phyloP scores from a whole-genome alignment of 2,113 vertebrate genomes.

The Stegostoma tigrinum region DNA sequence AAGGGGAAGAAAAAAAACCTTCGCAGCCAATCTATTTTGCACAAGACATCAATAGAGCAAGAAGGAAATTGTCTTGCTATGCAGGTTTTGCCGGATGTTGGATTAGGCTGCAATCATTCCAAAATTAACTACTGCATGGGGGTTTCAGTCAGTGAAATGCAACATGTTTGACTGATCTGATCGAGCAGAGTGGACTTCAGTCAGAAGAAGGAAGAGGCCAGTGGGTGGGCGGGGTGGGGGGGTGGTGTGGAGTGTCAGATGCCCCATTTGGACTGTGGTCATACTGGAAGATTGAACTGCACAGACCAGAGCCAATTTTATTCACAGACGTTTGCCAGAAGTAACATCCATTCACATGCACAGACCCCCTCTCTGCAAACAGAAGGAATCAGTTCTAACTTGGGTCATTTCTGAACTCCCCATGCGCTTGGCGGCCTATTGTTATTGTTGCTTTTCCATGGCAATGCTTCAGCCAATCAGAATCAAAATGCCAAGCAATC shows the following conservation, averaged over 20 bases:
- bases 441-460: background rate
- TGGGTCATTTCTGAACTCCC: background rate
- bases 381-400: background rate
- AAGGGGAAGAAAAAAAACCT: background rate
- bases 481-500: no score
- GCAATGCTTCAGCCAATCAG: no score
- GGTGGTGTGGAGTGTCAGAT: no score
- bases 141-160: background rate
- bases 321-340: background rate
- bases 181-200: background rate
- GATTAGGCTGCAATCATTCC: background rate
- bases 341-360: no score
- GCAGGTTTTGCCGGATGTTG: background rate
- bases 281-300: background rate
- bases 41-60: background rate
- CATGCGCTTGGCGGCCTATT: background rate
- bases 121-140: background rate
- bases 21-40: background rate
- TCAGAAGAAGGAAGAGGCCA: background rate
- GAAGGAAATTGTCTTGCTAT: background rate
- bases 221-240: background rate
- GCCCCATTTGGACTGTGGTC: background rate
- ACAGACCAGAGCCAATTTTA: background rate
- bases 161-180: background rate
- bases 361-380: no score